A percentile compares a stretch with the other conserved stretches of the same genome.
Evolutionary conservation across 2,888 invertebrate species (phyloP).

Genomic region (Nebria salina): DNA sequence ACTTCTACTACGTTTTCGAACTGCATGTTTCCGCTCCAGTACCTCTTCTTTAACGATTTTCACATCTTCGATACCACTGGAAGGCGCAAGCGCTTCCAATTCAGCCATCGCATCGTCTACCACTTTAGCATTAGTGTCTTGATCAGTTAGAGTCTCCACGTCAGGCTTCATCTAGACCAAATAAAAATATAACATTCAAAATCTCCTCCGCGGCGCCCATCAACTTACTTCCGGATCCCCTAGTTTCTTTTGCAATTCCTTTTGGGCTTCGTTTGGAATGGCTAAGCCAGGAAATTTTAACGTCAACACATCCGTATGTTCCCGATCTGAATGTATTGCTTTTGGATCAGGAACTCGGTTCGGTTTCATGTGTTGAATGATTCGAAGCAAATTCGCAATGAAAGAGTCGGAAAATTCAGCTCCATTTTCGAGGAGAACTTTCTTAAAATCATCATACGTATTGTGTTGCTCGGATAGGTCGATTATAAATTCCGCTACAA

Average conservation of each 20-base stretch:
- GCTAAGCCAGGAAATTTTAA: slow-evolving; percentile 83
- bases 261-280: slow-evolving; percentile 77
- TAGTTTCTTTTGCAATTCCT: slow-evolving; percentile 47
- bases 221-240: slow-evolving; percentile 59
- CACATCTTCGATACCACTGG: slow-evolving; percentile 58
- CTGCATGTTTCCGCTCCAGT: slow-evolving; percentile 46
- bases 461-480: slow-evolving; percentile 89
- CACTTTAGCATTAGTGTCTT: slow-evolving; percentile 59
- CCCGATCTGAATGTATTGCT: not conserved
- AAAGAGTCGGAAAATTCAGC: slow-evolving; percentile 97
- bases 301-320: slow-evolving; percentile 66
- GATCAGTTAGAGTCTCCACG: slow-evolving; percentile 52
- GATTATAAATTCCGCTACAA: slow-evolving; percentile 94
- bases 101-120: slow-evolving; percentile 88
- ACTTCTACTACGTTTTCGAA: slow-evolving; percentile 53
- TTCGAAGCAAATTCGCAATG: slow-evolving; percentile 88
- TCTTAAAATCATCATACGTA: slow-evolving; percentile 88
- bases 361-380: slow-evolving; percentile 95
- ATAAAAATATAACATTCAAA: not conserved
- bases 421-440: slow-evolving; percentile 87
- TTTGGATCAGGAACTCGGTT: slow-evolving; percentile 49
- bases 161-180: not conserved
- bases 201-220: not conserved
- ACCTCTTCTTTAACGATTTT: slow-evolving; percentile 49
- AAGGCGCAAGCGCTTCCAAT: slow-evolving; percentile 85